Conservation (phyloP, 2,888 invertebrate genomes). For the Eulithis testata region DNA sequence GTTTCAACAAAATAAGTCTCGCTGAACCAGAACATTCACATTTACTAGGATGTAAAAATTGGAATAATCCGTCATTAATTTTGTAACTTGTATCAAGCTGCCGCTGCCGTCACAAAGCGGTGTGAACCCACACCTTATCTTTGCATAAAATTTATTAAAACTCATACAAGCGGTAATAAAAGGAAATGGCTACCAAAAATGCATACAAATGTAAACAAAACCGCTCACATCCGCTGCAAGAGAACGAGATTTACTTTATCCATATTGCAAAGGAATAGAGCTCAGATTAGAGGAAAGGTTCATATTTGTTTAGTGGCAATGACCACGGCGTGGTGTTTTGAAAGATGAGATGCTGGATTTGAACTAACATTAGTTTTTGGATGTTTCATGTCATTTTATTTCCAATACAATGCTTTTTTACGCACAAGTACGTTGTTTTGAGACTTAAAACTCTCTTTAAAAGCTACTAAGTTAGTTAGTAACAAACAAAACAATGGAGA, state of each 20-base stretch:
- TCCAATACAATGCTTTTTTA: too few relatives aligned
- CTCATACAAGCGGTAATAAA: conserved; percentile 17
- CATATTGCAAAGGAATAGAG: conserved; percentile 1
- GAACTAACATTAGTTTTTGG: neutral
- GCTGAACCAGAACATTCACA: too few relatives aligned
- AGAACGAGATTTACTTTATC: neutral
- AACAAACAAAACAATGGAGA: too few relatives aligned
- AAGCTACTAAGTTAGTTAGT: too few relatives aligned
- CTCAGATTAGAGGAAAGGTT: neutral
- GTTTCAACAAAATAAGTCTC: too few relatives aligned
- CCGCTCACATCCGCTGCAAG: conserved; percentile 15
- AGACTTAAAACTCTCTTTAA: too few relatives aligned
- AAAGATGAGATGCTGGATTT: conserved; percentile 17
- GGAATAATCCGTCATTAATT: too few relatives aligned
- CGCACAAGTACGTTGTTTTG: too few relatives aligned
- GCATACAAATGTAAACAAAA: conserved; percentile 29
- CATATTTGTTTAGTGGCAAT: conserved; percentile 24
- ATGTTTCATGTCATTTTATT: neutral
- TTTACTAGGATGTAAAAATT: too few relatives aligned
- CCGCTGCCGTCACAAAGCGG: neutral
- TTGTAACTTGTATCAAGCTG: too few relatives aligned
- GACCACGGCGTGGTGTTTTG: conserved; percentile 26
- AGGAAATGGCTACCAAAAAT: conserved; percentile 26
- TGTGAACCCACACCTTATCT: conserved; percentile 10
- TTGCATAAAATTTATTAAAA: conserved; percentile 19